Conservation (phyloP, 2,797 vertebrate species). For the Sebastes vulpes region DNA sequence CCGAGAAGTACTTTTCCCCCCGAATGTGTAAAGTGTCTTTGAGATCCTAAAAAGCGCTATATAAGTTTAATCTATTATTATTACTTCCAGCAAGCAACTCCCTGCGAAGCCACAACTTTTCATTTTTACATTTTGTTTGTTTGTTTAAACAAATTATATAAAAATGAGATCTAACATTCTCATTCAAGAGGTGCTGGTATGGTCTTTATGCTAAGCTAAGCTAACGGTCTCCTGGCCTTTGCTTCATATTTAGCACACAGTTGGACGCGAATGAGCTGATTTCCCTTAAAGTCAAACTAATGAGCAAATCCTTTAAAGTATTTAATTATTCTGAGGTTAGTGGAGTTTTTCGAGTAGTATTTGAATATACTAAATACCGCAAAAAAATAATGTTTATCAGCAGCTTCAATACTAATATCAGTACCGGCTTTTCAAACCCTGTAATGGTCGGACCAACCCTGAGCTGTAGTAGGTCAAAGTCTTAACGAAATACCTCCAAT, state of each 20-base stretch:
- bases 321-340: not conserved
- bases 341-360: too few species aligned
- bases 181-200: too few species aligned
- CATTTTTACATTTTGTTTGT: not conserved
- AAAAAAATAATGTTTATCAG: not conserved
- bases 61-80: too few species aligned
- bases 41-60: too few species aligned
- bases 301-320: not conserved
- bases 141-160: not conserved
- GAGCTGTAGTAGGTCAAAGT: slow-evolving; percentile 42
- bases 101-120: not conserved
- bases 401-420: not conserved
- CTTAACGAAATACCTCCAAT: not conserved
- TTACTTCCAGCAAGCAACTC: not conserved
- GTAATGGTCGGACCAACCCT: slow-evolving; percentile 41
- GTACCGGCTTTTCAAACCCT: not conserved
- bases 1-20: not conserved
- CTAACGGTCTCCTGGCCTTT: not conserved
- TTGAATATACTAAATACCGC: not conserved
- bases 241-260: not conserved
- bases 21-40: too few species aligned
- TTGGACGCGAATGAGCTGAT: not conserved
- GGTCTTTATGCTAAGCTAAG: not conserved
- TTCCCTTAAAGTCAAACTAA: not conserved
- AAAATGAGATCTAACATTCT: not conserved